A percentile compares a stretch with the other conserved stretches of the same genome.
Evolutionary conservation across 2,113 vertebrate genomes (phyloP).

Genomic region (Baryphthengus martii): DNA sequence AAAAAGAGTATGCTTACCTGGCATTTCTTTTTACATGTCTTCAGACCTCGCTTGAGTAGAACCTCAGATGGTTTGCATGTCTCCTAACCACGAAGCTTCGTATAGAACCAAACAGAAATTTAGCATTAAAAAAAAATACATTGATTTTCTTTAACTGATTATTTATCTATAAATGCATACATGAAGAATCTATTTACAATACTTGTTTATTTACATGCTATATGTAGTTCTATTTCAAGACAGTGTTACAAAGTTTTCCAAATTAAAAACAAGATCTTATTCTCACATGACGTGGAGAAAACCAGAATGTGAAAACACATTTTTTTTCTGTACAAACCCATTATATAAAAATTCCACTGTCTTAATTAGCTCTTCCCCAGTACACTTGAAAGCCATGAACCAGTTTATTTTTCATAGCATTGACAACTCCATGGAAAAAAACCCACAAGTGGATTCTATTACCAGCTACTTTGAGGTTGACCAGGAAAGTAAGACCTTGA

Average conservation of each 20-base stretch:
- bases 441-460: background rate
- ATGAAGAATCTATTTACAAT: background rate
- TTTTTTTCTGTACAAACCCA: background rate
- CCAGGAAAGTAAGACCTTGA: background rate
- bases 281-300: background rate
- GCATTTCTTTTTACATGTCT: background rate
- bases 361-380: background rate
- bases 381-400: background rate
- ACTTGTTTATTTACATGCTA: background rate
- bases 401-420: background rate
- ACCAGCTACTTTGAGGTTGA: background rate
- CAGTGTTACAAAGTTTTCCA: background rate
- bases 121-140: background rate
- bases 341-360: background rate
- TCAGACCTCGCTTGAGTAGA: background rate
- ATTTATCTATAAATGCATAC: background rate
- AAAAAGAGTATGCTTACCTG: background rate
- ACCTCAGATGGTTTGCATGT: background rate
- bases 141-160: background rate
- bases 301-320: background rate
- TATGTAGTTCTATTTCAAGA: background rate
- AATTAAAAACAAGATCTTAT: background rate
- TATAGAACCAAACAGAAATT: background rate
- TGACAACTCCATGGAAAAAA: background rate
- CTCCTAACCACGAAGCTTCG: background rate